phyloP scores from a whole-genome alignment of 2,888 invertebrate genomes.

The Tiphia femorata region DNA sequence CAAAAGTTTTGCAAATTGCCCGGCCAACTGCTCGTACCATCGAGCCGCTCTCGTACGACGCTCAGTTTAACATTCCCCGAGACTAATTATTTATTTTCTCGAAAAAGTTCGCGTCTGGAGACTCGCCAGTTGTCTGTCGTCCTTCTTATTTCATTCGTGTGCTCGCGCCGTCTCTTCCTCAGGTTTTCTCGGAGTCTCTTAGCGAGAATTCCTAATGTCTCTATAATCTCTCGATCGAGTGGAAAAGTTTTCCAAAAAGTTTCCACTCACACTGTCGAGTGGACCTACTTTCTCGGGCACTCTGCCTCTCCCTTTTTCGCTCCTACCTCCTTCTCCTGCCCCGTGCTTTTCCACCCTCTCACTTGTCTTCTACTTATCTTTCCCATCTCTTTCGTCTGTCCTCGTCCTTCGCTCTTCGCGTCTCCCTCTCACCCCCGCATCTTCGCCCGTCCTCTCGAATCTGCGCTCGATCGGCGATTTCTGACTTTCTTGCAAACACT shows the following conservation, averaged over 20 bases:
- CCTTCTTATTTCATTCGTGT: too few species aligned
- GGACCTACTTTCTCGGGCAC: constrained; percentile 9
- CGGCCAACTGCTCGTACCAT: too few species aligned
- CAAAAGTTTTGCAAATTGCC: too few species aligned
- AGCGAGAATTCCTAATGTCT: constrained; percentile 20
- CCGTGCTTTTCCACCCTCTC: not conserved
- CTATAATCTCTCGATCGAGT: constrained; percentile 41
- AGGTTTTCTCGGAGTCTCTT: too few species aligned
- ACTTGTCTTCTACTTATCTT: constrained; percentile 2
- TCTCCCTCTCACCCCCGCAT: constrained; percentile 2
- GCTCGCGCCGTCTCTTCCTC: not conserved
- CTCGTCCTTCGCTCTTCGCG: not conserved
- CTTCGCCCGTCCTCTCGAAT: constrained; percentile 15
- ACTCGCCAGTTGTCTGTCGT: too few species aligned
- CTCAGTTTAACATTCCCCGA: too few species aligned
- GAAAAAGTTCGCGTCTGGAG: not conserved
- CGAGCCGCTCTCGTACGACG: too few species aligned
- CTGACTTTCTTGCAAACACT: constrained; percentile 27
- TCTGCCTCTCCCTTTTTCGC: constrained; percentile 11
- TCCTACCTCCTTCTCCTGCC: not conserved
- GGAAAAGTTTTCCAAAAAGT: constrained; percentile 49
- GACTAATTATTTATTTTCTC: too few species aligned
- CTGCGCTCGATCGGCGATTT: constrained; percentile 1
- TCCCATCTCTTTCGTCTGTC: not conserved
- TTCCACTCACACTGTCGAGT: constrained; percentile 34